These are phyloP conservation scores for Eospalax fontanierii DNA, from an alignment of 2,797 vertebrate genomes.

Conservation along the genomic window DNA sequence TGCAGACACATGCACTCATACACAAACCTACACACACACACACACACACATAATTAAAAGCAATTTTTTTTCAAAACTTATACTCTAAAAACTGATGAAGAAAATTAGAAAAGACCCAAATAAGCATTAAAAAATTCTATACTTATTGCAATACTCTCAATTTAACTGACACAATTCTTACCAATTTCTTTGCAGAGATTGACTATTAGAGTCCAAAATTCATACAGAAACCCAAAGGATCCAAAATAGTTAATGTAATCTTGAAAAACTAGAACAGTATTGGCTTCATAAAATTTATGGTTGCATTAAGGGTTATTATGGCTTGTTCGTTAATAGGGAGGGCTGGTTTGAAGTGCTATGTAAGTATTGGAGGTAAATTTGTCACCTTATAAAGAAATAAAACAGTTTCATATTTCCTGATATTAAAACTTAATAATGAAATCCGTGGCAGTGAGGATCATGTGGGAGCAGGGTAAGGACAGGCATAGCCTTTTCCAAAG, in stretches of 20 bases:
- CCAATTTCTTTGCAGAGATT: slow-evolving; percentile 53
- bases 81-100: slow-evolving; percentile 37
- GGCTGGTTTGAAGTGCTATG: not conserved
- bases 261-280: slow-evolving; percentile 26
- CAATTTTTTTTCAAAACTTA: not conserved
- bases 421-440: slow-evolving; percentile 65
- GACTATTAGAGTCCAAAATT: slow-evolving; percentile 38
- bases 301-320: not conserved
- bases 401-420: slow-evolving; percentile 13
- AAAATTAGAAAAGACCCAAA: slow-evolving; percentile 42
- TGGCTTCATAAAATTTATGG: not conserved
- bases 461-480: not conserved
- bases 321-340: not conserved
- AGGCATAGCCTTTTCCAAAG: not conserved
- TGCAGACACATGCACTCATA: too few relatives aligned
- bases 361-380: not conserved
- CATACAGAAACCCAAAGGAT: not conserved
- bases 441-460: slow-evolving; percentile 1
- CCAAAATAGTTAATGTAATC: slow-evolving; percentile 25
- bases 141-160: not conserved
- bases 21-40: too few relatives aligned
- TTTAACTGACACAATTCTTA: not conserved
- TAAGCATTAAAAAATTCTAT: slow-evolving; percentile 23
- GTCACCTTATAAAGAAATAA: slow-evolving; percentile 40
- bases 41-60: too few relatives aligned